Evolutionary conservation across 1,140 invertebrate species (phyloP).

Genomic region (Orchesella cincta): DNA sequence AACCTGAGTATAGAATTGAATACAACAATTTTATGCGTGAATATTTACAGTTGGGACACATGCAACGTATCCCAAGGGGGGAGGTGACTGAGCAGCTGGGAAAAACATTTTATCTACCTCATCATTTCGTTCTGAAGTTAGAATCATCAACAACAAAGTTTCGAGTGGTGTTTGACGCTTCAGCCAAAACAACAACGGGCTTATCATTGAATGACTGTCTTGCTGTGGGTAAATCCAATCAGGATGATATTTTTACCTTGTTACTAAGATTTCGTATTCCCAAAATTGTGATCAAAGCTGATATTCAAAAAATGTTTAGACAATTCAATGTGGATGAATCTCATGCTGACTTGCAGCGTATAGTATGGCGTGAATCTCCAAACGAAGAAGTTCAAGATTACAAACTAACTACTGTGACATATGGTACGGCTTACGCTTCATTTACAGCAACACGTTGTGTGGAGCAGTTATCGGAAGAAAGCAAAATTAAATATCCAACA

Average conservation of each 20-base stretch:
- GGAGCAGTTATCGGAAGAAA: constrained; percentile 23
- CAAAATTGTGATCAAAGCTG: constrained; percentile 42
- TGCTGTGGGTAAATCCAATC: constrained; percentile 38
- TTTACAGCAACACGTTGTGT: constrained; percentile 31
- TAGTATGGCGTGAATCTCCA: constrained; percentile 40
- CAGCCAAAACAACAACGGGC: constrained; percentile 33
- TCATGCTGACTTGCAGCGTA: constrained; percentile 41
- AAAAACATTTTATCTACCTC: constrained; percentile 46
- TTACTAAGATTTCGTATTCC: constrained; percentile 39
- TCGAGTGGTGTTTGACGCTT: constrained; percentile 49
- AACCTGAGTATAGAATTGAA: constrained; percentile 40
- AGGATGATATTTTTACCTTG: constrained; percentile 34
- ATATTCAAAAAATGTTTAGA: constrained; percentile 51
- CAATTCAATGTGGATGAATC: constrained; percentile 24
- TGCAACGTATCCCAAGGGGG: constrained; percentile 41
- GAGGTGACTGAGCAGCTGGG: constrained; percentile 35
- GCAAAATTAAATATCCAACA: constrained; percentile 43
- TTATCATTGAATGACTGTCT: constrained; percentile 46
- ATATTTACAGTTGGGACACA: constrained; percentile 51
- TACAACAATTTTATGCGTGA: constrained; percentile 53
- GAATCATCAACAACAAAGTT: constrained; percentile 42
- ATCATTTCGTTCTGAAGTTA: constrained; percentile 45
- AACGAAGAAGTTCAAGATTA: constrained; percentile 3
- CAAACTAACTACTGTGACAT: constrained; percentile 33
- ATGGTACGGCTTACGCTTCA: constrained; percentile 2